Conservation (phyloP, 2,888 invertebrate genomes). For the Parnassius smintheus region DNA sequence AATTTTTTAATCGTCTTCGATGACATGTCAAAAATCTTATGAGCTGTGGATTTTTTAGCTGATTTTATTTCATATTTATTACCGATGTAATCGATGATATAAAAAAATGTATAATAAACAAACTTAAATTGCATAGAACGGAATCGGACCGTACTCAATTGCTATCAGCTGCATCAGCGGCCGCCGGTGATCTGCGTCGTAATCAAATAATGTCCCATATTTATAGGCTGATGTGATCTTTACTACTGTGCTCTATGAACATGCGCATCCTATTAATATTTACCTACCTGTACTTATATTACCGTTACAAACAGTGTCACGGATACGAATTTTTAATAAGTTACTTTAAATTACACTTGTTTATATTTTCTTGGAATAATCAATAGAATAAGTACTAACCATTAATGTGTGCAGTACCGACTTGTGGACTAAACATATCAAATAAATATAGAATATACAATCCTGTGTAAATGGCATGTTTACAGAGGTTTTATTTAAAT, state of each 20-base stretch:
- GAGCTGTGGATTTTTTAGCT: too few relatives aligned
- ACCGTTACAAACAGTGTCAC: slow-evolving; percentile 12
- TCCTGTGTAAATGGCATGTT: too few relatives aligned
- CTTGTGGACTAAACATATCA: too few relatives aligned
- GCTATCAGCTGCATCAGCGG: slow-evolving; percentile 42
- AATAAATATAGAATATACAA: too few relatives aligned
- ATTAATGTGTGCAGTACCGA: too few relatives aligned
- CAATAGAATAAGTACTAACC: too few relatives aligned
- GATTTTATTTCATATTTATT: too few relatives aligned
- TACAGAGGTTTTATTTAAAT: too few relatives aligned
- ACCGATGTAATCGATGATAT: too few relatives aligned
- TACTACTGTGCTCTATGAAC: slow-evolving; percentile 27
- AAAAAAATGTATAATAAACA: slow-evolving; percentile 38
- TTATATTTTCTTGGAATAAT: too few relatives aligned
- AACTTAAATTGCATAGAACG: slow-evolving; percentile 9
- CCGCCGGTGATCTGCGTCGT: slow-evolving; percentile 25
- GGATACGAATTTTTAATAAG: slow-evolving; percentile 13
- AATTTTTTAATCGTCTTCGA: slow-evolving; percentile 57
- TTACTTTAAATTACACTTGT: slow-evolving; percentile 1
- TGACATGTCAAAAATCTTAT: slow-evolving; percentile 7
- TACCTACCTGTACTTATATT: slow-evolving; percentile 17
- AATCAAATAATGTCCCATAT: slow-evolving; percentile 64
- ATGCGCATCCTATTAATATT: slow-evolving; percentile 20
- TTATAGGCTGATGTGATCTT: slow-evolving; percentile 63
- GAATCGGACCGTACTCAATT: not conserved